Evolutionary conservation across 1,140 invertebrate species (phyloP).

Genomic region (Diuraphis noxia): DNA sequence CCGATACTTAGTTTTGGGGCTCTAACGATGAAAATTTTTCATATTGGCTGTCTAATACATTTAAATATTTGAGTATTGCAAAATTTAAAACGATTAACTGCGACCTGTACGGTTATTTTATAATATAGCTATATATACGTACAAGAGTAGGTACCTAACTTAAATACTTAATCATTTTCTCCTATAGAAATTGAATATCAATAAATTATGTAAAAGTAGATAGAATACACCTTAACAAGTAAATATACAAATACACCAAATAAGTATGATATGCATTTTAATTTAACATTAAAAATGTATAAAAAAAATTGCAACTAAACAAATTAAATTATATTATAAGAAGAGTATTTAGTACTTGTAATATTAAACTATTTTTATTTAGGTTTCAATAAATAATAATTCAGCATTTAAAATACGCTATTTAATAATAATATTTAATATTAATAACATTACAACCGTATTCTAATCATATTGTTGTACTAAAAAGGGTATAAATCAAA

Average conservation of each 20-base stretch:
- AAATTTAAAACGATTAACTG: not conserved
- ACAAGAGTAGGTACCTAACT: too few species aligned
- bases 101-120: too few species aligned
- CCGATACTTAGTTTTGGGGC: not conserved
- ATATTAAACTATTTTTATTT: not conserved
- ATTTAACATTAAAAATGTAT: too few species aligned
- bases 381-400: not conserved
- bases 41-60: not conserved
- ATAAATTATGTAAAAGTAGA: too few species aligned
- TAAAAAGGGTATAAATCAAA: not conserved
- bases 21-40: not conserved
- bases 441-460: not conserved
- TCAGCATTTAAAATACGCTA: not conserved
- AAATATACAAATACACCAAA: not conserved
- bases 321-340: not conserved
- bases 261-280: too few species aligned
- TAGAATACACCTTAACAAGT: too few species aligned
- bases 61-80: not conserved
- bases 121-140: too few species aligned
- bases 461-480: not conserved
- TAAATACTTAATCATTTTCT: not conserved
- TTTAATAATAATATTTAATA: not conserved
- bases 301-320: too few species aligned
- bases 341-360: not conserved
- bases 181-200: not conserved